A percentile compares a stretch with the other conserved stretches of the same genome.
These are phyloP conservation scores for Scaptodrosophila lebanonensis DNA, from an alignment of 1,140 invertebrate genomes.

Conservation along the genomic window DNA sequence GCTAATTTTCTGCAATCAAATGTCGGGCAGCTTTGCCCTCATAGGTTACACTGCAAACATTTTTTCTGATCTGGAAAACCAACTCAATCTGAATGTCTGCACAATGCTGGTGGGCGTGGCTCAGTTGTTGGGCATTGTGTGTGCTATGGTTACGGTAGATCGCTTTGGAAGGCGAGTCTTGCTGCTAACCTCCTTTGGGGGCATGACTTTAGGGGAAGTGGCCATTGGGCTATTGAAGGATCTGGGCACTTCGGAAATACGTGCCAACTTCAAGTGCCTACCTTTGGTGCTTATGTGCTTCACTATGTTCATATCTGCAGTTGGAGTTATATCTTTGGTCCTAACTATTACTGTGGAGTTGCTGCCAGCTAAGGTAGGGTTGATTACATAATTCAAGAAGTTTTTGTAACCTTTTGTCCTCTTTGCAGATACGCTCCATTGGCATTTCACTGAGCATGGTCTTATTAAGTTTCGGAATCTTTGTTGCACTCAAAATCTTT, in stretches of 20 bases:
- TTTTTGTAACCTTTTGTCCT: neutral
- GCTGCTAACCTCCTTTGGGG: constrained; percentile 45
- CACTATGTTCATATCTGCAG: constrained; percentile 35
- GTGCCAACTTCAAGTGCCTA: constrained; percentile 42
- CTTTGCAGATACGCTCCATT: constrained; percentile 48
- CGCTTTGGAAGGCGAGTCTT: constrained; percentile 46
- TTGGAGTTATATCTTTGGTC: constrained; percentile 52
- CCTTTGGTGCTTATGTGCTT: constrained; percentile 47
- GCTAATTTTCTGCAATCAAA: constrained; percentile 49
- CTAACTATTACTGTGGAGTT: constrained; percentile 54
- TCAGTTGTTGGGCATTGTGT: constrained; percentile 52
- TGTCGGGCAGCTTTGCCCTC: constrained; percentile 78
- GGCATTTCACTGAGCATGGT: constrained; percentile 64
- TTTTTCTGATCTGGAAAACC: constrained; percentile 81
- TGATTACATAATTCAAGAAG: neutral
- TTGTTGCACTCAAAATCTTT: constrained; percentile 59
- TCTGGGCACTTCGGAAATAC: constrained; percentile 25
- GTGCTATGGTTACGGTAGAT: constrained; percentile 47
- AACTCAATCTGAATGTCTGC: constrained; percentile 79
- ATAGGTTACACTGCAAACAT: constrained; percentile 81
- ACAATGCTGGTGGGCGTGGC: constrained; percentile 84
- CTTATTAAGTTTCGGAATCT: constrained; percentile 51
- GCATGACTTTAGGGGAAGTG: constrained; percentile 47
- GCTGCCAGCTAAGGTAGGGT: constrained; percentile 55
- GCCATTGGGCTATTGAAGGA: constrained; percentile 36